These are phyloP conservation scores for Bombyx mori DNA, from an alignment of 1,140 invertebrate genomes.

Conservation along the genomic window ASM3026992v2 NC_085114.1:6015501-6016000, in stretches of 20 bases:
- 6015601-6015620: no score
- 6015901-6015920: conserved; percentile 6
- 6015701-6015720: conserved; percentile 24
- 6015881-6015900: conserved; percentile 16
- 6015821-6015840: conserved; percentile 25
- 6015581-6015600: no score
- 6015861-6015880: conserved; percentile 17
- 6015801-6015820: conserved; percentile 21
- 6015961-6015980: no score
- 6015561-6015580: no score
- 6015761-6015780: conserved; percentile 23
- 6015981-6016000: no score
- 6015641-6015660: background rate
- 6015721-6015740: conserved; percentile 13
- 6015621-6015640: background rate
- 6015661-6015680: background rate
- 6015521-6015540: no score
- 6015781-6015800: conserved; percentile 16
- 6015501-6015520: no score
- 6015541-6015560: no score
- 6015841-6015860: conserved; percentile 20
- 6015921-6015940: no score
- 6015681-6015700: conserved; percentile 8
- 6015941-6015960: no score
- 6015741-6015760: conserved; percentile 23